Evolutionary conservation across 1,140 invertebrate genomes (phyloP).

Genomic region (Drosophila repletoides): DNA sequence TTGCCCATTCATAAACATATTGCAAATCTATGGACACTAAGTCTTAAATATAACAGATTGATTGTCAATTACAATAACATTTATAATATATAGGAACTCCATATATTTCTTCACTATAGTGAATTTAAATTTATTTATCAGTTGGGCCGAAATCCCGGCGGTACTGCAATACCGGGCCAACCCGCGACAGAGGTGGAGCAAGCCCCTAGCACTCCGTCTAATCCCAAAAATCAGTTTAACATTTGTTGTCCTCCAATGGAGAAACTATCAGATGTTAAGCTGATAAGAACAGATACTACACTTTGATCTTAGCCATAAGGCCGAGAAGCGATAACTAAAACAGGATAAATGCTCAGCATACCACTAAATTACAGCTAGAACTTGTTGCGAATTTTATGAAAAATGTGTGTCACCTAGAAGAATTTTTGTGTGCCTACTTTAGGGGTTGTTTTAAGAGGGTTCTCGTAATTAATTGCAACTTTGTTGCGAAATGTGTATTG

Average conservation of each 20-base stretch:
- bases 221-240: slow-evolving; percentile 86
- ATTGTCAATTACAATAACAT: no score
- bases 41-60: no score
- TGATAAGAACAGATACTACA: slow-evolving; percentile 86
- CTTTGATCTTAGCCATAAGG: slow-evolving; percentile 84
- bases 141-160: slow-evolving; percentile 59
- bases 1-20: no score
- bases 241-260: slow-evolving; percentile 83
- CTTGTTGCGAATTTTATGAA: background rate
- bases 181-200: slow-evolving; percentile 84
- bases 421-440: no score
- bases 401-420: no score
- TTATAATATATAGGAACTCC: no score
- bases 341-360: slow-evolving; percentile 14
- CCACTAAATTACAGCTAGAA: background rate
- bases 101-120: no score
- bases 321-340: no score
- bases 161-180: slow-evolving; percentile 85
- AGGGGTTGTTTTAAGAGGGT: no score
- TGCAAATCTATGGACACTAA: no score
- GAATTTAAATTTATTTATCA: slow-evolving; percentile 8
- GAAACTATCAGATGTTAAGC: slow-evolving; percentile 86
- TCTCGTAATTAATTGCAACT: no score
- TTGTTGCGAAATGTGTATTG: no score
- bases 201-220: slow-evolving; percentile 82